Conservation (phyloP, 2,113 vertebrate species). For the Tyrannus savana region DNA sequence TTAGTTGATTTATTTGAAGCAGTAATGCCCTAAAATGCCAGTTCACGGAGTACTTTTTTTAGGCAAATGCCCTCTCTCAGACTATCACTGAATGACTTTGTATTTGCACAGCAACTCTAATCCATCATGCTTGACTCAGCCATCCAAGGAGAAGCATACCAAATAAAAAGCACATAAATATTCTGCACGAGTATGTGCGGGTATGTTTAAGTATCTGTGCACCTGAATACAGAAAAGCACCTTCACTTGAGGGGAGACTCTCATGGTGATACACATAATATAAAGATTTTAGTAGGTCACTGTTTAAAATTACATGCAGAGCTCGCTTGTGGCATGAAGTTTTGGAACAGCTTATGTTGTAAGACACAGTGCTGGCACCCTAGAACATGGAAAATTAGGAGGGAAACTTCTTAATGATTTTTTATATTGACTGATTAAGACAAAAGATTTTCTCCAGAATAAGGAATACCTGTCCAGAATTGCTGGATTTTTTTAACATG, state of each 20-base stretch:
- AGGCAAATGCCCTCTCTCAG: conserved; percentile 22
- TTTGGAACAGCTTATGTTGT: not conserved
- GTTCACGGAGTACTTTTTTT: not conserved
- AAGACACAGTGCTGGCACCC: not conserved
- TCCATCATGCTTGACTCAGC: not conserved
- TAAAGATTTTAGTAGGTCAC: not conserved
- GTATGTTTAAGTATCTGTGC: not conserved
- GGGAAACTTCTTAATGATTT: not conserved
- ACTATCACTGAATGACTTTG: conserved; percentile 35
- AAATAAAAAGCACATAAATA: not conserved
- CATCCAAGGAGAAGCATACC: not conserved
- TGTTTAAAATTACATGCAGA: not conserved
- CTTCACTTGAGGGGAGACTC: not conserved
- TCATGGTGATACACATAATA: not conserved
- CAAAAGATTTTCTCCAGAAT: not conserved
- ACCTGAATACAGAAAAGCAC: not conserved
- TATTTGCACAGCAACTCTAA: not conserved
- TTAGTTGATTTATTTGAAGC: conserved; percentile 48
- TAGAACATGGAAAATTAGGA: not conserved
- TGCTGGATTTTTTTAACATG: not conserved
- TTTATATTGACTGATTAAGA: not conserved
- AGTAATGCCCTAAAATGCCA: not conserved
- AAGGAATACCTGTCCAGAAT: not conserved
- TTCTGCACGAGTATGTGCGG: not conserved
- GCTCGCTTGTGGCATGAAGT: not conserved